Evolutionary conservation across 2,113 vertebrate species (phyloP).

Genomic region (Eudorcas thomsonii): DNA sequence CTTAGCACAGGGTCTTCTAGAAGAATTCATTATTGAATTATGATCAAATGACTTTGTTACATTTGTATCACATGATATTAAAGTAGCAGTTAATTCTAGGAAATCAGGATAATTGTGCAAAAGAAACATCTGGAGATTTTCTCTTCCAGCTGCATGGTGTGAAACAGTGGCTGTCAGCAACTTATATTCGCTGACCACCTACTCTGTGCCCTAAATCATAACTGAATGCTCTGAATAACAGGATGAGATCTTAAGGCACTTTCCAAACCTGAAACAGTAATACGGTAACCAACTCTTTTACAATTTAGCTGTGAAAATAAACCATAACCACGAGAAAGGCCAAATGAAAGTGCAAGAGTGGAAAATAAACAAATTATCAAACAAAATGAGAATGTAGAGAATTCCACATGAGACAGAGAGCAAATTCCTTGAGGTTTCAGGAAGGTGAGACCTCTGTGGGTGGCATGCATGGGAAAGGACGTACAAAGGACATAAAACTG

Average conservation of each 20-base stretch:
- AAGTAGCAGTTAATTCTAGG: not conserved
- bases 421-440: not conserved
- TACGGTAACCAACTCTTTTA: not conserved
- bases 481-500: not conserved
- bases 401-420: not conserved
- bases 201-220: not conserved
- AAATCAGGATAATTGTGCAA: not conserved
- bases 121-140: not conserved
- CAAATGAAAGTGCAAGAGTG: not conserved
- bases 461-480: not conserved
- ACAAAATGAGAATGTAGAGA: not conserved
- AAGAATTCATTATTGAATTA: slow-evolving; percentile 3
- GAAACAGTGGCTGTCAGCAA: not conserved
- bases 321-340: not conserved
- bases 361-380: not conserved
- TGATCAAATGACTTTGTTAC: not conserved
- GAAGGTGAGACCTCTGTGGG: not conserved
- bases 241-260: not conserved
- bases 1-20: not conserved
- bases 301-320: not conserved
- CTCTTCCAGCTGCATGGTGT: not conserved
- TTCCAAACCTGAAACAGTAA: not conserved
- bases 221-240: not conserved
- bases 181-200: not conserved
- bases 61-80: not conserved